Evolutionary conservation across 2,797 vertebrate species (phyloP).

Genomic region (Esox masquinongy): DNA sequence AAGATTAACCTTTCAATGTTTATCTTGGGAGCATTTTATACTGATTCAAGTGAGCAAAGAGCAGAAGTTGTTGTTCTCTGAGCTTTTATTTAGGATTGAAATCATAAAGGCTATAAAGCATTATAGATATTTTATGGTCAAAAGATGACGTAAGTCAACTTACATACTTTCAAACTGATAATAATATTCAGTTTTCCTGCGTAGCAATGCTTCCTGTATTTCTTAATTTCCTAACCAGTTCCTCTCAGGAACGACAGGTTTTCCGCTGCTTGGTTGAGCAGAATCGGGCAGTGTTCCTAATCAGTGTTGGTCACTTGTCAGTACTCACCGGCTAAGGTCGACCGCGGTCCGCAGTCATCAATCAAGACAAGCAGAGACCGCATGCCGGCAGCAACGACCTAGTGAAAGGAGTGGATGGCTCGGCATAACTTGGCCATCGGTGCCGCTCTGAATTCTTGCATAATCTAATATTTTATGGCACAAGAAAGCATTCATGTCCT

Average conservation of each 20-base stretch:
- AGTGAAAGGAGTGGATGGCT: slow-evolving; percentile 65
- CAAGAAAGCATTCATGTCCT: slow-evolving; percentile 77
- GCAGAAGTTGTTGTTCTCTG: too few relatives aligned
- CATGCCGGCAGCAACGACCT: slow-evolving; percentile 41
- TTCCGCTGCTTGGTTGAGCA: slow-evolving; percentile 16
- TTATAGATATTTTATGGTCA: too few relatives aligned
- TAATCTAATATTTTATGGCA: slow-evolving; percentile 73
- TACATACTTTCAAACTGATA: too few relatives aligned
- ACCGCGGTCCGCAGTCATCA: slow-evolving; percentile 65
- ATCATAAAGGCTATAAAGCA: too few relatives aligned
- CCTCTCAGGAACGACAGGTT: slow-evolving; percentile 16
- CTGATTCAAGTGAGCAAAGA: too few relatives aligned
- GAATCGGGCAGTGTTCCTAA: slow-evolving; percentile 33
- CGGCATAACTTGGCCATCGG: slow-evolving; percentile 70
- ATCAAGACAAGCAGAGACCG: slow-evolving; percentile 67
- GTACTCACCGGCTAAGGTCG: slow-evolving; percentile 49
- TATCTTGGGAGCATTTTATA: too few relatives aligned
- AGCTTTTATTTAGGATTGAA: too few relatives aligned
- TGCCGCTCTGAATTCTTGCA: slow-evolving; percentile 65
- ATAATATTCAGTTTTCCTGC: too few relatives aligned
- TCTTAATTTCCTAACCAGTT: slow-evolving; percentile 26
- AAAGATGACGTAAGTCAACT: too few relatives aligned
- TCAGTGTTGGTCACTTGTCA: slow-evolving; percentile 44
- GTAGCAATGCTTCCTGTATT: neutral
- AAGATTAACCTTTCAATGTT: too few relatives aligned